Evolutionary conservation across 2,888 invertebrate species (phyloP), one percentile per base, ranked within the genome.

Genomic region (Sialis lutaria): DNA sequence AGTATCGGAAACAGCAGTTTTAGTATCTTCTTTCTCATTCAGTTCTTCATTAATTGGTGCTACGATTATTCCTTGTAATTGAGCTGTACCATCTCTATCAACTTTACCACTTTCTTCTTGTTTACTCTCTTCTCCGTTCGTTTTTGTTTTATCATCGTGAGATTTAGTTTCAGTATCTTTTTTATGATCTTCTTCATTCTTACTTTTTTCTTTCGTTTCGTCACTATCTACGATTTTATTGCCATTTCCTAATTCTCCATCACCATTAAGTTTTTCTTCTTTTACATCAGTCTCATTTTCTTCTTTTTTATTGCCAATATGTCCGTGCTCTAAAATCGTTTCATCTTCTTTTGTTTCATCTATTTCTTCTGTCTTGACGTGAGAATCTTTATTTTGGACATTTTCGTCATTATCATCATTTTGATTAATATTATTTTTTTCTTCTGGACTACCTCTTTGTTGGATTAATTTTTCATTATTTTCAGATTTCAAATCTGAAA

Each of bases 51-150:
- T 9, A 13, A 10, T 40, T 10, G n/a, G 33, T 22, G 6, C 6
- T 35, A 33, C 22, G 47, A 6, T 30, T 33, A 39, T 45, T 32
- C 10, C 33, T 13, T 44, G n/a, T 9, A 4, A 37, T 9, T 51
- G 48, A 37, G 50, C 33, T 7, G 50, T 50, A 10, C 46, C 34
- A 31, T 49, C 49, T 45, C 47, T 48, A 1, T 41, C 42, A 10
- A 12, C 12, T 37, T 7, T 12, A 7, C 12, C 33, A 2, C 9
- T 10, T 6, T 12, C 32, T 7, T 33, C 6, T 4, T 22, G 12
- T 41, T 5, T 30, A 6, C 22, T 8, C 6, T 9, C 32, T 30
- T 33, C 43, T 10, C 33, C 22, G n/a, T 51, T 51, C n/a, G 30
- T 44, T 44, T 32, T 13, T 34, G 31, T 9, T 39, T 39, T 30